Conservation (phyloP, 2,888 invertebrate species). For the Cryptus armator region DNA sequence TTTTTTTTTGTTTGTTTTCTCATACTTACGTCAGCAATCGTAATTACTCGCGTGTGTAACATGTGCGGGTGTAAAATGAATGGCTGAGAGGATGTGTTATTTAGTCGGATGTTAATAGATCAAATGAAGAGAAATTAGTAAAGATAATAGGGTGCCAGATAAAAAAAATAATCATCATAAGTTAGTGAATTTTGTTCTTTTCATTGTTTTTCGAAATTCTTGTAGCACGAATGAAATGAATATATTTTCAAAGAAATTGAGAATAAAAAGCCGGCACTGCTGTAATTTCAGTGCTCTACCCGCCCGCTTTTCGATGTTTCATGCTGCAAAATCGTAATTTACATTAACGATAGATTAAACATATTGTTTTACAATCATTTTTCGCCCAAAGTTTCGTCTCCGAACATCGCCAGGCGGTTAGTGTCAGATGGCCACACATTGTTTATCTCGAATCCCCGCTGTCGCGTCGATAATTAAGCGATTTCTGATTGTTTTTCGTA, state of each 20-base stretch:
- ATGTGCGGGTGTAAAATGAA: constrained; percentile 64
- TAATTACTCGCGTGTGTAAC: constrained; percentile 52
- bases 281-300: constrained; percentile 75
- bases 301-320: constrained; percentile 72
- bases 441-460: not conserved
- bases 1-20: constrained; percentile 34
- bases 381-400: not conserved
- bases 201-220: constrained; percentile 8
- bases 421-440: constrained; percentile 24
- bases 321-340: constrained; percentile 83
- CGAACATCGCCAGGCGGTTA: constrained; percentile 40
- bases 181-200: constrained; percentile 39
- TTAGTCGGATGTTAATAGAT: constrained; percentile 53
- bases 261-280: constrained; percentile 52
- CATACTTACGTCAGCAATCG: constrained; percentile 64
- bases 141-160: constrained; percentile 56
- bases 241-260: constrained; percentile 59
- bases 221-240: constrained; percentile 10
- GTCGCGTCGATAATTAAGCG: not conserved
- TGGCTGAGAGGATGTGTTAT: constrained; percentile 59
- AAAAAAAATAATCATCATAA: constrained; percentile 37
- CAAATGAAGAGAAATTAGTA: constrained; percentile 70
- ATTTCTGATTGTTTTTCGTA: not conserved
- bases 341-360: constrained; percentile 45
- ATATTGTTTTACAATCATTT: not conserved